These are phyloP conservation scores for Pseudolaguvia tuberculata DNA, from an alignment of 2,113 vertebrate species.

Conservation along the genomic window DNA sequence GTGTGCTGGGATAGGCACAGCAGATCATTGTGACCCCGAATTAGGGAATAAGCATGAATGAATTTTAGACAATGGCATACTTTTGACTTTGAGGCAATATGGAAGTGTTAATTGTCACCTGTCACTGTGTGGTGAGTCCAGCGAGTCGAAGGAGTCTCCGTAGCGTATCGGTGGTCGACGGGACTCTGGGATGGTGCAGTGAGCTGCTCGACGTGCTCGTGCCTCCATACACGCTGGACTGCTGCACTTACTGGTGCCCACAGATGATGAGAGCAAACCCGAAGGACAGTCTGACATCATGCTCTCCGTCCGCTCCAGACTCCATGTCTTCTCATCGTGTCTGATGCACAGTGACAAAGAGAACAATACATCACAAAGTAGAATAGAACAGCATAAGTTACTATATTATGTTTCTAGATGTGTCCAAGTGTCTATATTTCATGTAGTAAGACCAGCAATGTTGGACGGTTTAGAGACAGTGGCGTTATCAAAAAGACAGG, in stretches of 20 bases:
- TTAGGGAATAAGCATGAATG: too few species aligned
- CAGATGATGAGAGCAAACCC: slow-evolving; percentile 89
- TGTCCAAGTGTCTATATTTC: not conserved
- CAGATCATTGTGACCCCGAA: too few species aligned
- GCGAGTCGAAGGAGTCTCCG: slow-evolving; percentile 88
- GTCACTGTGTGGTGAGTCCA: slow-evolving; percentile 94
- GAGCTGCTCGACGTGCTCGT: slow-evolving; percentile 79
- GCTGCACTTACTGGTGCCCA: slow-evolving; percentile 98
- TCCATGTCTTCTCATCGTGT: slow-evolving; percentile 94
- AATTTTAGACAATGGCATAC: too few species aligned
- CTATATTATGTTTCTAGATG: not conserved
- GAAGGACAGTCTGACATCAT: slow-evolving; percentile 90
- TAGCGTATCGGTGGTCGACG: slow-evolving; percentile 75
- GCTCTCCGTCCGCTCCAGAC: slow-evolving; percentile 89
- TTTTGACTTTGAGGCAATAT: too few species aligned
- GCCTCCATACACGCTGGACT: slow-evolving; percentile 91
- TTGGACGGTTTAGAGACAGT: too few species aligned
- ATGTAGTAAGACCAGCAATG: too few species aligned
- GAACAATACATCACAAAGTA: not conserved
- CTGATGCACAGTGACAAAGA: slow-evolving; percentile 60
- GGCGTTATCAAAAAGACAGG: too few species aligned
- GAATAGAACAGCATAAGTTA: not conserved
- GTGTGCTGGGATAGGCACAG: too few species aligned
- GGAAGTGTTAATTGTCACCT: slow-evolving; percentile 72
- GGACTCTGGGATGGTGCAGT: slow-evolving; percentile 78